Conservation (phyloP, 2,797 vertebrate genomes). For the Emys orbicularis region DNA sequence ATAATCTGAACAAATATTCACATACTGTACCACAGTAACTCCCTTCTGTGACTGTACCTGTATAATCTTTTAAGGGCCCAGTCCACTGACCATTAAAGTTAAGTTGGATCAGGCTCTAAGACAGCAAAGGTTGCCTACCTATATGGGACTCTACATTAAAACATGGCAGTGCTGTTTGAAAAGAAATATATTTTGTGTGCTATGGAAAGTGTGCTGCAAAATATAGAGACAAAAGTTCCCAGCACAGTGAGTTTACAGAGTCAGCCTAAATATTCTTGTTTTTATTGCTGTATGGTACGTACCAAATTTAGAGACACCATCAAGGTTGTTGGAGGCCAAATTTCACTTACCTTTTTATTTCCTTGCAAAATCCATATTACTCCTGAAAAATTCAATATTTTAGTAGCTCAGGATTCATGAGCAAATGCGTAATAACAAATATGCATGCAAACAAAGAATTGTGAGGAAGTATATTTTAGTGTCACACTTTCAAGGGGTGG, state of each 20-base stretch:
- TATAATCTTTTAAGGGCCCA: too few relatives aligned
- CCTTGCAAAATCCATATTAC: not conserved
- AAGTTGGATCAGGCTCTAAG: too few relatives aligned
- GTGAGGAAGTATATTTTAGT: not conserved
- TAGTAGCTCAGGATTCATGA: not conserved
- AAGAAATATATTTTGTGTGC: not conserved
- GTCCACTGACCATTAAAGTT: too few relatives aligned
- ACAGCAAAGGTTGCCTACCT: not conserved
- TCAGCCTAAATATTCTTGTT: not conserved
- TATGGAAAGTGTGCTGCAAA: not conserved
- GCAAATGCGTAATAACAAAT: not conserved
- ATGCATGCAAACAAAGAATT: not conserved
- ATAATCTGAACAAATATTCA: too few relatives aligned
- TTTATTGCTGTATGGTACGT: not conserved
- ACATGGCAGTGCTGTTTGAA: not conserved
- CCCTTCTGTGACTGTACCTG: too few relatives aligned
- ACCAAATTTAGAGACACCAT: not conserved
- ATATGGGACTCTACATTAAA: not conserved
- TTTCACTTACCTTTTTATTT: not conserved
- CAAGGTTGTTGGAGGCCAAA: not conserved
- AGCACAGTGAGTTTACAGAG: not conserved
- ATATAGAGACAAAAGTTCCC: rapidly evolving
- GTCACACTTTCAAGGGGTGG: rapidly evolving
- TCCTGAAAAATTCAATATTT: not conserved
- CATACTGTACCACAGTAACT: too few relatives aligned